Evolutionary conservation across 2,888 invertebrate genomes (phyloP).

Genomic region (Troides oblongomaculatus): DNA sequence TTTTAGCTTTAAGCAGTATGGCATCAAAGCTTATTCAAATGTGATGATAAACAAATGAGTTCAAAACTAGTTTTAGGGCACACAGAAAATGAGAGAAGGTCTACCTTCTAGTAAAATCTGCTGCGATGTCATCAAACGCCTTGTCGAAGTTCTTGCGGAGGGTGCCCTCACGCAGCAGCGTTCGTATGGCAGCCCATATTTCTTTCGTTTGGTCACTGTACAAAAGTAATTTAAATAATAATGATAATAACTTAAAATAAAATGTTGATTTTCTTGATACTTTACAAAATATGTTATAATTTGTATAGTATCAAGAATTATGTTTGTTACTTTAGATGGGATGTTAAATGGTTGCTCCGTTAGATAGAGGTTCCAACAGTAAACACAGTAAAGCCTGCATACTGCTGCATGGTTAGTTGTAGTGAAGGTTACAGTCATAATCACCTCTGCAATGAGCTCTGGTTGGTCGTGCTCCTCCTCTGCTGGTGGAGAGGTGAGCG

Average conservation of each 20-base stretch:
- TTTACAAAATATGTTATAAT: too few relatives aligned
- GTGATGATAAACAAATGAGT: too few relatives aligned
- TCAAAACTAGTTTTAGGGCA: too few relatives aligned
- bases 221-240: background rate
- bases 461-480: constrained; percentile 47
- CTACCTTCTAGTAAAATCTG: constrained; percentile 63
- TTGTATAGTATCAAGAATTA: too few relatives aligned
- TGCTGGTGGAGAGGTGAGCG: constrained; percentile 62
- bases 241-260: too few relatives aligned
- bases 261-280: too few relatives aligned
- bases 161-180: constrained; percentile 57
- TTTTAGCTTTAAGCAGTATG: too few relatives aligned
- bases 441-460: constrained; percentile 59
- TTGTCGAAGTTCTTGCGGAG: constrained; percentile 57
- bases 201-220: constrained; percentile 62
- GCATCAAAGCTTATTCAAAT: too few relatives aligned
- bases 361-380: too few relatives aligned
- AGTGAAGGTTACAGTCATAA: background rate
- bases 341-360: too few relatives aligned
- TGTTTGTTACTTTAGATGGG: too few relatives aligned
- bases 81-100: background rate
- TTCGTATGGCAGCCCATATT: constrained; percentile 61
- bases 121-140: constrained; percentile 63
- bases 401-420: background rate
- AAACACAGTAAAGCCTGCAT: too few relatives aligned